Evolutionary conservation across 2,797 vertebrate species (phyloP), one percentile per base, ranked within the genome.

Genomic region (Tragelaphus oryx): DNA sequence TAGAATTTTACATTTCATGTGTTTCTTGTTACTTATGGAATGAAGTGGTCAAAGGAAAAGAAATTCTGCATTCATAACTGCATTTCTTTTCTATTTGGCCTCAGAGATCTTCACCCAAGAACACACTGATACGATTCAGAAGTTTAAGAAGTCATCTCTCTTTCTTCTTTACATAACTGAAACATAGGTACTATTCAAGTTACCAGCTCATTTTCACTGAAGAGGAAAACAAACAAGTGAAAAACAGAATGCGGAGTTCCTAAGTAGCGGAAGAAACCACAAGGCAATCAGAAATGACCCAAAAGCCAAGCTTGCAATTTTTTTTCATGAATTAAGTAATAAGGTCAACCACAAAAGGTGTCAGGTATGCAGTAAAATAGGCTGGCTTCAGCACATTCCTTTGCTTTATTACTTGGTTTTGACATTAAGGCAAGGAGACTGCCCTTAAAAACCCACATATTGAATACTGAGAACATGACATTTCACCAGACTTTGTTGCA

Each of bases 171-270:
- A 80, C 13, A 30, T 50, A 95, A 57, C 22, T 86, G 87, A 76
- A 87, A 46, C 52, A 41, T 30, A 80, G 6, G 24, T 33, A 50
- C 17, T 17, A 80, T 71, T 65, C 79, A 74, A 55, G 11, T 10
- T 76, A 93, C 20, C 85, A 76, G 71, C 9, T 44, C 11, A 26
- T 87, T 71, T 92, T 94, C 65, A 87, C 28, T 76, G 82, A 93
- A 79, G 87, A 92, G 33, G 37, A 78, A 94, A 93, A 93, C 46
- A 95, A 79, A 80, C 22, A 60, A 91, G 79, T 33, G 81, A 82
- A 90, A 92, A 80, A 48, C 50, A 92, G 14, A 85, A 80, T 17
- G n/a, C 1, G 28, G 78, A 91, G n/a, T 37, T 93, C 22, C 48
- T 57, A 71, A 86, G 87, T 8, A 71, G 41, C 8, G 24, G 16